Evolutionary conservation across 2,797 vertebrate species (phyloP).

Genomic region (Meda fulgida): DNA sequence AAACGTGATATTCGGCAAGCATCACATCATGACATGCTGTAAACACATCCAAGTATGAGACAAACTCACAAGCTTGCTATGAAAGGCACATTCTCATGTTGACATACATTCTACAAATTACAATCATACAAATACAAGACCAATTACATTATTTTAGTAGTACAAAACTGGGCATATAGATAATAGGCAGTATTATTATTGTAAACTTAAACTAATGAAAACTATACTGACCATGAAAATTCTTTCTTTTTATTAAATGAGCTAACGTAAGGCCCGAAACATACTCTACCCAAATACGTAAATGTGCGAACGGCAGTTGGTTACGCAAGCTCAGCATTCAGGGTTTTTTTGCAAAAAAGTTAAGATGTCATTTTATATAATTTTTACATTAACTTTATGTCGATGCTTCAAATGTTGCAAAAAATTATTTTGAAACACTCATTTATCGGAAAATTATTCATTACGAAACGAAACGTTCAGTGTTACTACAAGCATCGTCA

Average conservation of each 20-base stretch:
- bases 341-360: background rate
- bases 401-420: background rate
- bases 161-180: background rate
- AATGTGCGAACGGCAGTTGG: background rate
- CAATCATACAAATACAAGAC: background rate
- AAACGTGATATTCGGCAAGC: constrained; percentile 49
- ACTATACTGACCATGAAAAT: background rate
- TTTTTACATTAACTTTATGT: no score
- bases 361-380: background rate
- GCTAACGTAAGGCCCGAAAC: background rate
- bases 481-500: background rate
- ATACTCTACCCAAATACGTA: background rate
- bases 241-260: background rate
- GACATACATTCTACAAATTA: constrained; percentile 4
- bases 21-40: constrained; percentile 50
- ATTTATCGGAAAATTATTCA: background rate
- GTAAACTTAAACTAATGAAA: background rate
- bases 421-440: background rate
- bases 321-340: background rate
- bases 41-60: constrained; percentile 37
- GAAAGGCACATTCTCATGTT: constrained; percentile 49
- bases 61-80: constrained; percentile 46
- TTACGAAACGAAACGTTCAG: no score
- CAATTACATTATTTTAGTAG: background rate
- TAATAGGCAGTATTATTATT: background rate